Evolutionary conservation across 2,888 invertebrate species (phyloP).

Genomic region (Vesta saturnalis): DNA sequence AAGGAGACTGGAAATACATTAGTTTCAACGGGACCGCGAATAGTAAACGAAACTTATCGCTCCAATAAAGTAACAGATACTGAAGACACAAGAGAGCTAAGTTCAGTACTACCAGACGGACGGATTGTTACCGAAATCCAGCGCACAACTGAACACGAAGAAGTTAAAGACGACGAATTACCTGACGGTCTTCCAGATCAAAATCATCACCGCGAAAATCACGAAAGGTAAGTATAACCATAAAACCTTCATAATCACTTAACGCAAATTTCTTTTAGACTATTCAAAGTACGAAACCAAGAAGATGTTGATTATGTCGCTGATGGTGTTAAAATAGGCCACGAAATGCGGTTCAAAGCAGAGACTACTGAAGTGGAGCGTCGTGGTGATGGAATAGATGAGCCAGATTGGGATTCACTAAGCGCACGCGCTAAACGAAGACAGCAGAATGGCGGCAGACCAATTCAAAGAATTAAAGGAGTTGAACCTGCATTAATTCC

Average conservation of each 20-base stretch:
- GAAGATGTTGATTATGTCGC: conserved; percentile 85
- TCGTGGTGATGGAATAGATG: conserved; percentile 74
- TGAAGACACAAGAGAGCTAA: conserved; percentile 82
- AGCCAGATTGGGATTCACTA: conserved; percentile 81
- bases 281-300: conserved; percentile 80
- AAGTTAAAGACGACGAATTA: conserved; percentile 81
- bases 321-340: conserved; percentile 81
- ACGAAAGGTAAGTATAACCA: conserved; percentile 54
- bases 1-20: conserved; percentile 70
- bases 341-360: conserved; percentile 83
- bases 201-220: conserved; percentile 64
- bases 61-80: conserved; percentile 86
- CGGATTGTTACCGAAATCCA: conserved; percentile 87
- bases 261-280: conserved; percentile 55
- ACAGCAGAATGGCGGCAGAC: conserved; percentile 49
- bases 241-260: not conserved
- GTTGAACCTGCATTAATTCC: conserved; percentile 49
- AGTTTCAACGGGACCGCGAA: conserved; percentile 74
- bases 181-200: conserved; percentile 68
- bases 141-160: conserved; percentile 85
- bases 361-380: conserved; percentile 85
- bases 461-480: conserved; percentile 64
- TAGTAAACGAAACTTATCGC: conserved; percentile 79
- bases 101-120: conserved; percentile 82
- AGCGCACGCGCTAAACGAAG: conserved; percentile 77